phyloP scores from a whole-genome alignment of 2,888 invertebrate genomes.

The Xestobium rufovillosum region DNA sequence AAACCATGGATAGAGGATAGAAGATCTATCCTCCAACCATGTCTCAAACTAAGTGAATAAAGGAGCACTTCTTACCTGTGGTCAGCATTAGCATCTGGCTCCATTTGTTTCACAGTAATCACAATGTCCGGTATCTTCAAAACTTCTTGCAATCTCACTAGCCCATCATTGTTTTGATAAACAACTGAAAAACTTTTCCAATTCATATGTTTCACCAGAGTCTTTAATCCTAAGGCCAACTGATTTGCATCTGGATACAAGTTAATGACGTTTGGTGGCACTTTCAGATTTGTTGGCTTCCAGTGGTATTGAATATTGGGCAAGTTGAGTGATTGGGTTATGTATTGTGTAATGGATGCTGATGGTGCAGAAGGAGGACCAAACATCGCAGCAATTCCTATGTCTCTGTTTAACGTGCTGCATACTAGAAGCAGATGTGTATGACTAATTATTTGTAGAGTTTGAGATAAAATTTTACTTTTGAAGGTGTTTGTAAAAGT shows the following conservation, averaged over 20 bases:
- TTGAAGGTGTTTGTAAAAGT: too few species aligned
- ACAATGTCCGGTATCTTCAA: constrained; percentile 58
- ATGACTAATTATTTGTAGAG: too few species aligned
- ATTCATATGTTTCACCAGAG: constrained; percentile 58
- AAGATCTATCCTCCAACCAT: too few species aligned
- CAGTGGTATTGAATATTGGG: constrained; percentile 76
- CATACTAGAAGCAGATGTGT: too few species aligned
- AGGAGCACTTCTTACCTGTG: not conserved
- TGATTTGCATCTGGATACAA: constrained; percentile 62
- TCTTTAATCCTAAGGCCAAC: constrained; percentile 58
- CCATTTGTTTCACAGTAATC: constrained; percentile 58
- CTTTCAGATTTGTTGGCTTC: constrained; percentile 52
- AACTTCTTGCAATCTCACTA: constrained; percentile 70
- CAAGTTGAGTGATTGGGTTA: constrained; percentile 75
- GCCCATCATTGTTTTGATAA: constrained; percentile 69
- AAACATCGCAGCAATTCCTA: constrained; percentile 75
- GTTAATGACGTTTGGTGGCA: constrained; percentile 54
- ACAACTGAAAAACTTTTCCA: constrained; percentile 74
- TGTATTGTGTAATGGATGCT: constrained; percentile 70
- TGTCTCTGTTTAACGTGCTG: too few species aligned
- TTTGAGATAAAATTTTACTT: too few species aligned
- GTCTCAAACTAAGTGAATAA: too few species aligned
- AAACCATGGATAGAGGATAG: too few species aligned
- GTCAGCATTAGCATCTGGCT: constrained; percentile 31
- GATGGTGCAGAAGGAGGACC: constrained; percentile 65